Percentiles rank a stretch among this genome's conserved stretches.
These are phyloP conservation scores for Pseudomyrmex gracilis DNA, from an alignment of 1,140 invertebrate genomes.

Conservation along the genomic window DNA sequence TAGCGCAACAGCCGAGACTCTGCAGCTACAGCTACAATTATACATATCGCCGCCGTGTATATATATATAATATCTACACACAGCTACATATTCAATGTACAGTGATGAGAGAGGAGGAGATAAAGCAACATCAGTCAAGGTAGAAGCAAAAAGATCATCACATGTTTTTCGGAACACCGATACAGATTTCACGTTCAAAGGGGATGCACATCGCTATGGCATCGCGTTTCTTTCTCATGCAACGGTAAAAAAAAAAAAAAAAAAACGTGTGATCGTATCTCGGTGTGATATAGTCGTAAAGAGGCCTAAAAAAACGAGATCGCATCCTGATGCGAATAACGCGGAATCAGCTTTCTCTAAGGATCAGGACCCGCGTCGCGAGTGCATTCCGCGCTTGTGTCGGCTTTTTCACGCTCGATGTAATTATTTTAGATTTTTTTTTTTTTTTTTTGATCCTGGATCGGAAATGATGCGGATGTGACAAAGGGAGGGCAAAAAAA, in stretches of 20 bases:
- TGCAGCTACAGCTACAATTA: conserved; percentile 3
- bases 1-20: not conserved
- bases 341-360: not conserved
- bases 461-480: not conserved
- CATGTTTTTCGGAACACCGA: not conserved
- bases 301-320: conserved; percentile 10
- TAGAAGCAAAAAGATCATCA: conserved; percentile 20
- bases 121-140: conserved; percentile 14
- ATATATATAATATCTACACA: not conserved
- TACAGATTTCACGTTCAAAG: not conserved
- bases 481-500: not conserved
- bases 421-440: not conserved
- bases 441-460: not conserved
- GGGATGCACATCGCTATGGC: conserved; percentile 15
- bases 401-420: conserved; percentile 25
- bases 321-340: not conserved
- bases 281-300: not conserved
- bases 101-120: not conserved
- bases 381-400: conserved; percentile 11
- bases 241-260: not conserved
- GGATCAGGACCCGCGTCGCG: not conserved
- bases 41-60: not conserved
- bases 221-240: conserved; percentile 47
- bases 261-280: conserved; percentile 13
- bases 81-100: conserved; percentile 37